phyloP scores from a whole-genome alignment of 1,140 invertebrate genomes.

The Monomorium pharaonis region DNA sequence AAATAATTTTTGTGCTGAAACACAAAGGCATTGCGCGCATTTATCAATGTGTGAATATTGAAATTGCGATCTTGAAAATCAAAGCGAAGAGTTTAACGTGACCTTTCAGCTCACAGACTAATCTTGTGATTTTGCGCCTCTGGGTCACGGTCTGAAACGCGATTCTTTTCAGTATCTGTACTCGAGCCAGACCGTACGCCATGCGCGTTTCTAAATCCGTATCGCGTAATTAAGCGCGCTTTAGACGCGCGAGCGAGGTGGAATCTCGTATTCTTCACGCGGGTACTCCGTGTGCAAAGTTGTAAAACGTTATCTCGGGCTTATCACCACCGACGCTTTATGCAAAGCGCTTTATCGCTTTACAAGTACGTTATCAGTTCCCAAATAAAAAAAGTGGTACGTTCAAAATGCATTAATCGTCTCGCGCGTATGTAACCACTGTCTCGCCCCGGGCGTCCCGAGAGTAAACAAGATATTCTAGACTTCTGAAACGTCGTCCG shows the following conservation, averaged over 20 bases:
- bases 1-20: neutral
- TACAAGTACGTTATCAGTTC: neutral
- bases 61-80: constrained; percentile 6
- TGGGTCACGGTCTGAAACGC: constrained; percentile 37
- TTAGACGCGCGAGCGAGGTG: neutral
- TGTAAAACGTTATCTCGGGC: constrained; percentile 18
- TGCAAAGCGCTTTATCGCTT: neutral
- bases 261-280: constrained; percentile 13
- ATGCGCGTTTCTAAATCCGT: constrained; percentile 53
- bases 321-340: neutral
- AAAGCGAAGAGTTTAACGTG: constrained; percentile 7
- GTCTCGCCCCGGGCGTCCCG: neutral
- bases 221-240: constrained; percentile 19
- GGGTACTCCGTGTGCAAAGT: neutral
- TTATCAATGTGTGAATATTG: neutral
- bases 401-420: neutral
- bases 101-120: constrained; percentile 11
- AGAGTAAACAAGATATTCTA: neutral
- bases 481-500: neutral
- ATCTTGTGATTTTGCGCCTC: constrained; percentile 2
- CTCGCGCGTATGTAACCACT: neutral
- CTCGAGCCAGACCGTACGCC: constrained; percentile 5
- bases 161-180: constrained; percentile 33
- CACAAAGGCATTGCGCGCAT: neutral
- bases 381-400: neutral